A percentile compares a stretch with the other conserved stretches of the same genome.
These are phyloP conservation scores for Aphodius granarius DNA, from an alignment of 2,888 invertebrate species.

Conservation along the genomic window DNA sequence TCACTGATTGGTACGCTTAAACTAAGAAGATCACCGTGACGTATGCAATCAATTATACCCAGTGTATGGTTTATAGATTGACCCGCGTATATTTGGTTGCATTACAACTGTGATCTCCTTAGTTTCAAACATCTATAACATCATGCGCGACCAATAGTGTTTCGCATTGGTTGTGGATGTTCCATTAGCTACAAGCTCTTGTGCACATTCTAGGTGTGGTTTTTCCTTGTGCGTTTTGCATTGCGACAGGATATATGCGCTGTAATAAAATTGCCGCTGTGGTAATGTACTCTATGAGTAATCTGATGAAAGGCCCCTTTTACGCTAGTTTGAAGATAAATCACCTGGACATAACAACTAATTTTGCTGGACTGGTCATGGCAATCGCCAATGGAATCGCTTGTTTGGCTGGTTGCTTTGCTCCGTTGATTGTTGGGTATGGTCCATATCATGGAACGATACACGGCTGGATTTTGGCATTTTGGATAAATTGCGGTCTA, in stretches of 20 bases:
- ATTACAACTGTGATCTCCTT: background rate
- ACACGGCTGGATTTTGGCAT: background rate
- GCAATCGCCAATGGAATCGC: conserved; percentile 66
- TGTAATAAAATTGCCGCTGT: background rate
- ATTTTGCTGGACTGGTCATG: conserved; percentile 66
- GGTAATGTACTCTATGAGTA: background rate
- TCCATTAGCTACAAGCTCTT: background rate
- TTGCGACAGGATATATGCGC: background rate
- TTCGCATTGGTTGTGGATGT: too few species aligned
- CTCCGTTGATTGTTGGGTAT: background rate
- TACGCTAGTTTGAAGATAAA: conserved; percentile 61
- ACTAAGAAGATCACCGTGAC: too few species aligned
- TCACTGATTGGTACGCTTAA: conserved; percentile 9
- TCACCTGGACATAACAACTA: conserved; percentile 65
- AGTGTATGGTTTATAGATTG: too few species aligned
- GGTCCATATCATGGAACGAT: background rate
- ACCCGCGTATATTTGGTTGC: too few species aligned
- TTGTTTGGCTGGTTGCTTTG: background rate
- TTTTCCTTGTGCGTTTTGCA: background rate
- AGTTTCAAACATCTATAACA: too few species aligned
- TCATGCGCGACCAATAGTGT: too few species aligned
- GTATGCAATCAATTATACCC: too few species aligned
- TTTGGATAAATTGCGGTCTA: background rate
- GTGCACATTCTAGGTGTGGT: background rate
- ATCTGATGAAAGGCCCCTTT: background rate